Evolutionary conservation across 2,113 vertebrate genomes (phyloP).

Genomic region (Pionites leucogaster): DNA sequence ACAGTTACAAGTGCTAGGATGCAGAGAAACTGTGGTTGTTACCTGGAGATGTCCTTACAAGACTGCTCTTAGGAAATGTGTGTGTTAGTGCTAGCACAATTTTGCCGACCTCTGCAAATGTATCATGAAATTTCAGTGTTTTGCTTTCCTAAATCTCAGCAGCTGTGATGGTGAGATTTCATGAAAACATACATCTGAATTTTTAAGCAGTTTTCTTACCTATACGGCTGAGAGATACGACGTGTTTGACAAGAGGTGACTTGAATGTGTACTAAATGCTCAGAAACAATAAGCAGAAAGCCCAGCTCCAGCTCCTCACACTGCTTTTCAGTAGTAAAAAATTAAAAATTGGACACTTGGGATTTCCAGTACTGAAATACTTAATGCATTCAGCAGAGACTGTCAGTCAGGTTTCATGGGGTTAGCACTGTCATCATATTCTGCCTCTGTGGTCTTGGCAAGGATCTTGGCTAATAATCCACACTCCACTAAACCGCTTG

Average conservation of each 20-base stretch:
- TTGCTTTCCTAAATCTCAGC: constrained; percentile 8
- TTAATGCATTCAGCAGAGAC: not conserved
- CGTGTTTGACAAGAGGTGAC: not conserved
- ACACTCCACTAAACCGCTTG: not conserved
- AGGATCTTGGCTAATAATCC: not conserved
- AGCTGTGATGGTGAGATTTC: not conserved
- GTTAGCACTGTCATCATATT: not conserved
- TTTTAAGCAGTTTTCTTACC: not conserved
- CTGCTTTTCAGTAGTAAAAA: not conserved
- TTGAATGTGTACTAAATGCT: not conserved
- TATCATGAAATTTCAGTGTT: not conserved
- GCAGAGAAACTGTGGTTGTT: not conserved
- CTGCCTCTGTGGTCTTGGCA: not conserved
- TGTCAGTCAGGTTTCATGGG: not conserved
- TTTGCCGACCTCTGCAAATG: not conserved
- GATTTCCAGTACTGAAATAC: not conserved
- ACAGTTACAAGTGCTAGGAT: not conserved
- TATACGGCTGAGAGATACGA: not conserved
- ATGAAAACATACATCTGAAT: not conserved
- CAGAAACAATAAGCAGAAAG: not conserved
- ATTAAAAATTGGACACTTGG: not conserved
- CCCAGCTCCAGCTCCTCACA: not conserved
- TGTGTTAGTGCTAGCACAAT: not conserved
- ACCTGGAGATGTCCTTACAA: not conserved
- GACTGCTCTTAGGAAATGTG: not conserved